These are phyloP conservation scores for Chouioia cunea DNA, from an alignment of 2,888 invertebrate species.

Conservation along the genomic window DNA sequence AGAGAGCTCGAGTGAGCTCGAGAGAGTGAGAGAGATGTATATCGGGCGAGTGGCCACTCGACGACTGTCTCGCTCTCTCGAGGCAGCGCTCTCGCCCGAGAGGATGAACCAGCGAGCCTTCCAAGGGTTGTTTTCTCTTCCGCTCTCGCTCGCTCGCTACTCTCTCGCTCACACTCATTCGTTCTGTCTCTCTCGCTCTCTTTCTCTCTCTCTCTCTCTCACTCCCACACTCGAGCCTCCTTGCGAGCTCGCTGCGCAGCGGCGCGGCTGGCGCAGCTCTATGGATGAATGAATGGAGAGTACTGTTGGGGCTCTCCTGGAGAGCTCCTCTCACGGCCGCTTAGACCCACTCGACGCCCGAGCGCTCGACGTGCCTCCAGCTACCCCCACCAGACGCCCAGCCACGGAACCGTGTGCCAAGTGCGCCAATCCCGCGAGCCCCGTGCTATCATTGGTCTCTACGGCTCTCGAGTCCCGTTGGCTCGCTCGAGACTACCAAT, in stretches of 20 bases:
- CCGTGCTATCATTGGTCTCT: too few relatives aligned
- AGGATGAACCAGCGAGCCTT: slow-evolving; percentile 20
- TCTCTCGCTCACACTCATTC: background rate
- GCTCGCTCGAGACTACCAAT: too few relatives aligned
- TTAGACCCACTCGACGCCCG: slow-evolving; percentile 67
- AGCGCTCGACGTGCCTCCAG: slow-evolving; percentile 58
- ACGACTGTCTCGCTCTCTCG: slow-evolving; percentile 12
- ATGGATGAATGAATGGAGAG: slow-evolving; percentile 62
- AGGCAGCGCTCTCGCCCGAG: slow-evolving; percentile 22
- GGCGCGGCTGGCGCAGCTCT: slow-evolving; percentile 47
- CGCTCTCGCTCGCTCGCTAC: slow-evolving; percentile 10
- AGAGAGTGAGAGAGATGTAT: too few relatives aligned
- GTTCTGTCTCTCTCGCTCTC: slow-evolving; percentile 14
- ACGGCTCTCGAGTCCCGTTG: too few relatives aligned
- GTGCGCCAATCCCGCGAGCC: too few relatives aligned
- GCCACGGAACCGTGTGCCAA: too few relatives aligned
- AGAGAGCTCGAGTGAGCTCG: too few relatives aligned
- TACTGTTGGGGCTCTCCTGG: slow-evolving; percentile 68
- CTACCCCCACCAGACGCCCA: slow-evolving; percentile 54
- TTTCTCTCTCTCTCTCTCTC: slow-evolving; percentile 10
- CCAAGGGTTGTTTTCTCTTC: slow-evolving; percentile 39
- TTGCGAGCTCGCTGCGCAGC: slow-evolving; percentile 33
- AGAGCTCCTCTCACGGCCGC: slow-evolving; percentile 69
- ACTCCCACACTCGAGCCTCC: slow-evolving; percentile 13
- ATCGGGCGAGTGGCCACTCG: background rate